These are phyloP conservation scores for Falco biarmicus DNA, from an alignment of 2,797 vertebrate genomes.

Conservation along the genomic window DNA sequence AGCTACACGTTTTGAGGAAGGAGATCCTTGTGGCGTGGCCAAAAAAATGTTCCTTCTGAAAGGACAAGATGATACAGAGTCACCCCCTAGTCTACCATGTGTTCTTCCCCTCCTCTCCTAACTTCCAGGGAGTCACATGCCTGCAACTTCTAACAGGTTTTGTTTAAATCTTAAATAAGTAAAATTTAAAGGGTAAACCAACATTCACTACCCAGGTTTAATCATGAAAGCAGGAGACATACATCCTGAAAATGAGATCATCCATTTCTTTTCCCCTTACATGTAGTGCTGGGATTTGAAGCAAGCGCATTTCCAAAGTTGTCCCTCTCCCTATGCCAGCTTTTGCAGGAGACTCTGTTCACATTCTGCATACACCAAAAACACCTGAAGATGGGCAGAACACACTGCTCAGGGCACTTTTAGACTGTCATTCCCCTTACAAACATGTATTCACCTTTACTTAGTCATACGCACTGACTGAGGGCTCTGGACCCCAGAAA, in stretches of 20 bases:
- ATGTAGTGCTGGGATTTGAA: not conserved
- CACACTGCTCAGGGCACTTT: not conserved
- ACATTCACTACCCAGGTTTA: not conserved
- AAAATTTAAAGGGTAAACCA: not conserved
- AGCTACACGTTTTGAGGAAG: slow-evolving; percentile 8
- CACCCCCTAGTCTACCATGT: not conserved
- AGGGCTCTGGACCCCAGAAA: not conserved
- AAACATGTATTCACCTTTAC: not conserved
- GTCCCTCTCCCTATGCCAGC: not conserved
- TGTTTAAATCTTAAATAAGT: not conserved
- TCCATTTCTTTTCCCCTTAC: not conserved
- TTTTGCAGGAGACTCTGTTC: not conserved
- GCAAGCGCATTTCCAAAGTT: not conserved
- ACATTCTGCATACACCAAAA: not conserved
- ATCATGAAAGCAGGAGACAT: not conserved
- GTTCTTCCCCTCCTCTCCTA: not conserved
- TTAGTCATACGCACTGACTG: not conserved
- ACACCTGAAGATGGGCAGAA: not conserved
- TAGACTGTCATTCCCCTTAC: not conserved
- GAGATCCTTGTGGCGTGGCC: not conserved
- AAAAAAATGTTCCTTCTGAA: not conserved
- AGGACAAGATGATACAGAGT: not conserved
- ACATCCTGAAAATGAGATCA: not conserved
- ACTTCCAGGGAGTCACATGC: not conserved
- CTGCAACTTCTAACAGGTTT: not conserved